Percentiles rank a stretch among this genome's conserved stretches.
These are phyloP conservation scores for Daptonema setosum DNA, from an alignment of 2,888 invertebrate genomes.

Conservation along the genomic window DNA sequence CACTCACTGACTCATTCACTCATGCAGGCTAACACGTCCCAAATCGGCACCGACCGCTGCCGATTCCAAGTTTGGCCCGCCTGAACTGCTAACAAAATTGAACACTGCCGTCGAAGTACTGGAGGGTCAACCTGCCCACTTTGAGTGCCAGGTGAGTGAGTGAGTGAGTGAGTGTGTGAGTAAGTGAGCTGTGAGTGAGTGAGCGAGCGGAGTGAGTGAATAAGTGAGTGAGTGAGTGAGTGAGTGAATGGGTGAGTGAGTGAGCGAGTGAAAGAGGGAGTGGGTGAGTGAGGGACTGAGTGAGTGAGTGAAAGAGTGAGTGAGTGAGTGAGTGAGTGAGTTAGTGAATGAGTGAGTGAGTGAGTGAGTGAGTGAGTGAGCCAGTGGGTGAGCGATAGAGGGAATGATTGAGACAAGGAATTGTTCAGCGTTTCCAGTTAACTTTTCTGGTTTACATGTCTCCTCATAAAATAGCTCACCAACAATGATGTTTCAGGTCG, in stretches of 20 bases:
- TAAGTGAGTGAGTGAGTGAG: background rate
- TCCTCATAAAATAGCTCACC: too few relatives aligned
- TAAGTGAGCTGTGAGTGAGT: too few relatives aligned
- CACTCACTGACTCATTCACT: too few relatives aligned
- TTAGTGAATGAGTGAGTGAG: background rate
- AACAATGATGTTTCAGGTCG: constrained; percentile 46
- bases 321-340: background rate
- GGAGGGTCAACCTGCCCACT: constrained; percentile 86
- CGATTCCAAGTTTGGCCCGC: constrained; percentile 38
- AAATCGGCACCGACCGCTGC: background rate
- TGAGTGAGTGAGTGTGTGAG: background rate
- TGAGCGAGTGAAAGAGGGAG: too few relatives aligned
- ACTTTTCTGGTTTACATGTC: too few relatives aligned
- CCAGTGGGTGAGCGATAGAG: too few relatives aligned
- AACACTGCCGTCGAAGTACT: constrained; percentile 56
- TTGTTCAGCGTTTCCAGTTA: too few relatives aligned
- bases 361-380: background rate
- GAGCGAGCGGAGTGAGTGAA: background rate
- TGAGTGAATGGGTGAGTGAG: too few relatives aligned
- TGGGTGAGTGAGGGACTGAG: background rate
- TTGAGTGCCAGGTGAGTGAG: constrained; percentile 66
- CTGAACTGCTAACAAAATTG: constrained; percentile 70
- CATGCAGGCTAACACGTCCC: too few relatives aligned
- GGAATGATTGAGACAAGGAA: too few relatives aligned
- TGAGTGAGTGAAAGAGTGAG: background rate